Conservation (phyloP, 2,113 vertebrate species). For the Plecotus auritus region DNA sequence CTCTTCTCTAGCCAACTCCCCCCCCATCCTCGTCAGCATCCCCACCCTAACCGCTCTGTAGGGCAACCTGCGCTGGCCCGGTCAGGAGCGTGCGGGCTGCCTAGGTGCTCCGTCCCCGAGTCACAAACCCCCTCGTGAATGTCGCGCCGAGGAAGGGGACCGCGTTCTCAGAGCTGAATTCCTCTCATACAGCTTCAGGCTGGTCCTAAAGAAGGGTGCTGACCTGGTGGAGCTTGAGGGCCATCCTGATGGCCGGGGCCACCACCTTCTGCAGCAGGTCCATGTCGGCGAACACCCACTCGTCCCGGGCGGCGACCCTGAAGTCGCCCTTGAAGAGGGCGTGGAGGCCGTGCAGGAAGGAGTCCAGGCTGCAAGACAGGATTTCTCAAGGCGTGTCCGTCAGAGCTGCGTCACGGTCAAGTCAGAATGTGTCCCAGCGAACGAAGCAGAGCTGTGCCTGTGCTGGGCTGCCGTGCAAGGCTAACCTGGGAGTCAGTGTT, state of each 20-base stretch:
- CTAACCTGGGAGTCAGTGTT: not conserved
- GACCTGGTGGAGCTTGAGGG: conserved; percentile 97
- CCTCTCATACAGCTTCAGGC: not conserved
- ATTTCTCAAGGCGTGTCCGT: not conserved
- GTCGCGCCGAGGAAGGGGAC: not conserved
- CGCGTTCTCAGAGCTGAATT: not conserved
- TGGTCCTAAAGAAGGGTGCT: not conserved
- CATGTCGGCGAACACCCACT: conserved; percentile 98
- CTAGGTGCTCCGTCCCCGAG: not conserved
- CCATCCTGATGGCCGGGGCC: conserved; percentile 96
- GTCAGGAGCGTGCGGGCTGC: too few relatives aligned
- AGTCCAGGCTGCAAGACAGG: conserved; percentile 89
- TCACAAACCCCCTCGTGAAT: not conserved
- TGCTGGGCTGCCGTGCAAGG: not conserved
- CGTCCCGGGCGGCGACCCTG: conserved; percentile 91
- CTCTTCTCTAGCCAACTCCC: accelerated
- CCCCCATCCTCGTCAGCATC: not conserved
- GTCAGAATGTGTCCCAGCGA: not conserved
- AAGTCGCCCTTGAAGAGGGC: conserved; percentile 98
- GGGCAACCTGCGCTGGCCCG: too few relatives aligned
- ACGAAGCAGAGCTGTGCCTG: not conserved
- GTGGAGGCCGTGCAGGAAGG: conserved; percentile 95
- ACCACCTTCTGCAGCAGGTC: conserved; percentile 95
- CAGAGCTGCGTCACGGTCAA: not conserved
- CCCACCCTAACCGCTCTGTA: too few relatives aligned